These are phyloP conservation scores for Falco concolor DNA, from an alignment of 2,797 vertebrate genomes.

Conservation along the genomic window DNA sequence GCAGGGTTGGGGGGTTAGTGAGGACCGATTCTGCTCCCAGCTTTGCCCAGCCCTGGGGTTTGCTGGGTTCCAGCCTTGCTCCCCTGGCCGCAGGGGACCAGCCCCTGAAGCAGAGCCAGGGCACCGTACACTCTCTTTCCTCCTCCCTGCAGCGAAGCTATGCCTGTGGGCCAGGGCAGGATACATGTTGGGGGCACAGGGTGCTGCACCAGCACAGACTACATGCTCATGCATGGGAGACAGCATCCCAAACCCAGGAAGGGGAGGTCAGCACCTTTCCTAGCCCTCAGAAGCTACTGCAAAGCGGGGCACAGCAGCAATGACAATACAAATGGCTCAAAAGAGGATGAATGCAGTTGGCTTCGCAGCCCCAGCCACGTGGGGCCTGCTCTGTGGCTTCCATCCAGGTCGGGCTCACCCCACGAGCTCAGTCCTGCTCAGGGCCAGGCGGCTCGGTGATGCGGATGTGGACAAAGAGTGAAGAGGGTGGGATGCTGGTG, in stretches of 20 bases:
- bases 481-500: conserved; percentile 84
- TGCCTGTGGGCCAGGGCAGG: not conserved
- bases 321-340: not conserved
- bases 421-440: not conserved
- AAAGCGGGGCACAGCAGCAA: not conserved
- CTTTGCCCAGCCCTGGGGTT: not conserved
- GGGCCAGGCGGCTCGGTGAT: conserved; percentile 50
- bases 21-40: not conserved
- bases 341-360: not conserved
- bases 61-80: not conserved
- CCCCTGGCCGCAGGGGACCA: not conserved
- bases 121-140: not conserved
- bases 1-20: not conserved
- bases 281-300: not conserved
- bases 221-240: not conserved
- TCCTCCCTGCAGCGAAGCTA: not conserved
- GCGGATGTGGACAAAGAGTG: conserved; percentile 85
- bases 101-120: not conserved
- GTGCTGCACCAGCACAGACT: not conserved
- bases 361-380: accelerated
- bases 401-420: not conserved
- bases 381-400: not conserved
- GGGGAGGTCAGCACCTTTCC: not conserved
- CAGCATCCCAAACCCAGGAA: not conserved
- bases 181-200: accelerated